These are phyloP conservation scores for Camponotus fellah DNA, from an alignment of 2,888 invertebrate genomes.

Conservation along the genomic window DNA sequence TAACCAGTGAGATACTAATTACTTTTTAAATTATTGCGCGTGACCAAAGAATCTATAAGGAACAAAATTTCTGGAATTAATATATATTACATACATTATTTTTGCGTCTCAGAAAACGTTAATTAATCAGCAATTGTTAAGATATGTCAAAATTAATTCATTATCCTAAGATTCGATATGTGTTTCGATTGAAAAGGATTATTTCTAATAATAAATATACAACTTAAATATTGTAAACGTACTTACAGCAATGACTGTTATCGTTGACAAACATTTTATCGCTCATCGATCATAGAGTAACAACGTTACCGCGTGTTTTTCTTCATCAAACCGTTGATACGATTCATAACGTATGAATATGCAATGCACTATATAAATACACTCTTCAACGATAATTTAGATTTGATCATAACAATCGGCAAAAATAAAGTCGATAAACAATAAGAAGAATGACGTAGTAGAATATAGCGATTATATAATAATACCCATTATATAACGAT, in stretches of 20 bases:
- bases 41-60: background rate
- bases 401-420: conserved; percentile 55
- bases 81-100: background rate
- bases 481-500: conserved; percentile 54
- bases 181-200: conserved; percentile 13
- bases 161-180: background rate
- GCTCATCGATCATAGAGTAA: background rate
- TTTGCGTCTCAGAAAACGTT: background rate
- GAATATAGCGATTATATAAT: conserved; percentile 29
- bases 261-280: conserved; percentile 31
- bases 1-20: background rate
- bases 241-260: conserved; percentile 24
- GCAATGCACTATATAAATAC: conserved; percentile 34
- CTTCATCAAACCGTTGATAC: background rate
- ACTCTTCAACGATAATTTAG: conserved; percentile 45
- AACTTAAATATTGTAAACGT: conserved; percentile 61
- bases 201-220: conserved; percentile 72
- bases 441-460: conserved; percentile 39
- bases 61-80: background rate
- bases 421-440: conserved; percentile 18
- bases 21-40: background rate
- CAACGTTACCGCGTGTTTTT: background rate
- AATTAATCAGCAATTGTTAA: background rate
- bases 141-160: conserved; percentile 2
- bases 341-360: conserved; percentile 5